Conservation (phyloP, 1,140 invertebrate species). For the Heterodera carotae region DNA sequence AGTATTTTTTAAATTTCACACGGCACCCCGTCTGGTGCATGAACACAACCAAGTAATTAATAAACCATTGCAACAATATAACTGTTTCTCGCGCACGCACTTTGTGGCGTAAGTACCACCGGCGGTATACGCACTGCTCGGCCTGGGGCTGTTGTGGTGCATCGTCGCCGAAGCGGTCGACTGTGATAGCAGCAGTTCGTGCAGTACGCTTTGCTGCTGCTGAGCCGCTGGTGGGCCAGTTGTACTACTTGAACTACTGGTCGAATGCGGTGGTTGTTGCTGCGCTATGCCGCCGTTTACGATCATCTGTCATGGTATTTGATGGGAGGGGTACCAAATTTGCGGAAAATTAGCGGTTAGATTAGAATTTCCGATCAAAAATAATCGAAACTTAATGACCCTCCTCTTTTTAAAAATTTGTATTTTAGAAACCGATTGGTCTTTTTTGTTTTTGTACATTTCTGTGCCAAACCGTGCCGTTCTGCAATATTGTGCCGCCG, state of each 20-base stretch:
- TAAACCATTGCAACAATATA: too few relatives aligned
- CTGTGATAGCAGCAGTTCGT: constrained; percentile 10
- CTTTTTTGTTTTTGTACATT: neutral
- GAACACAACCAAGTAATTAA: too few relatives aligned
- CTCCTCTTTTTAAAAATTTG: too few relatives aligned
- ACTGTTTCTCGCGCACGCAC: neutral
- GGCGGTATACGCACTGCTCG: neutral
- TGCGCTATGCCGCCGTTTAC: neutral
- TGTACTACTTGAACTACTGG: neutral
- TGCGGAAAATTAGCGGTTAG: too few relatives aligned
- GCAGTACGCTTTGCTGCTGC: constrained; percentile 13
- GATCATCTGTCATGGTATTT: neutral
- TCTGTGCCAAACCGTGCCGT: neutral
- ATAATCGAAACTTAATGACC: too few relatives aligned
- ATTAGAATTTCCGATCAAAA: too few relatives aligned
- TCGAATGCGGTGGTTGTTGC: constrained; percentile 10
- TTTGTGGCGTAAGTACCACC: constrained; percentile 12
- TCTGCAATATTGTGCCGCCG: neutral
- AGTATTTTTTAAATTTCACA: too few relatives aligned
- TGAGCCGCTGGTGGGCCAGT: neutral
- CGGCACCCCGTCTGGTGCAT: too few relatives aligned
- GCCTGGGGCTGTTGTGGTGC: constrained; percentile 2
- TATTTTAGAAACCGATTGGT: too few relatives aligned
- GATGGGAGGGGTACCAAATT: too few relatives aligned
- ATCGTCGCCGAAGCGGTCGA: constrained; percentile 22